These are phyloP conservation scores for Hyperopisus bebe DNA, from an alignment of 2,113 vertebrate species.

Conservation along the genomic window DNA sequence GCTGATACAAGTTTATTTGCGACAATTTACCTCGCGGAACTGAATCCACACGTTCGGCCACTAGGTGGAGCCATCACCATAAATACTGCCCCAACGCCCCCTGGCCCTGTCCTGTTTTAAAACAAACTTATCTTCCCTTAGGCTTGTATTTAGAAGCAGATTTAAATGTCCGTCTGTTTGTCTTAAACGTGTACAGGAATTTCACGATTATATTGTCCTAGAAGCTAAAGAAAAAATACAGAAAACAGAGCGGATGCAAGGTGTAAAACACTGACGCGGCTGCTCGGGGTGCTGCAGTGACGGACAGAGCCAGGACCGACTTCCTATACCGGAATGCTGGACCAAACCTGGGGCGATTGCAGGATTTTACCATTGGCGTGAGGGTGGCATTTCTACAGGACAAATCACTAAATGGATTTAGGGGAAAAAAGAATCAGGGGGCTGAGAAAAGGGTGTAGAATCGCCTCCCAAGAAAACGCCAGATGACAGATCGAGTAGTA, in stretches of 20 bases:
- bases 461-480: background rate
- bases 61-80: constrained; percentile 57
- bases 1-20: background rate
- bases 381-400: background rate
- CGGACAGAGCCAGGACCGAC: background rate
- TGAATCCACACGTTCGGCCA: constrained; percentile 32
- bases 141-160: background rate
- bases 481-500: background rate
- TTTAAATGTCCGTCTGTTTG: background rate
- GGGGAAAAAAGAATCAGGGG: background rate
- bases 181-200: too few species aligned
- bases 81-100: constrained; percentile 23
- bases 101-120: background rate
- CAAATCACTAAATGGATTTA: background rate
- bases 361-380: too few species aligned
- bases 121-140: background rate
- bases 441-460: background rate
- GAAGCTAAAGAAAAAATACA: background rate
- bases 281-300: background rate
- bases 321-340: background rate
- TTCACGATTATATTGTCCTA: background rate
- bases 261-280: background rate
- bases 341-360: background rate
- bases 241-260: background rate
- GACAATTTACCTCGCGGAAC: background rate